Evolutionary conservation across 64 coral and sea anemone species (phyloP).

Genomic region (Trachythela sp.): DNA sequence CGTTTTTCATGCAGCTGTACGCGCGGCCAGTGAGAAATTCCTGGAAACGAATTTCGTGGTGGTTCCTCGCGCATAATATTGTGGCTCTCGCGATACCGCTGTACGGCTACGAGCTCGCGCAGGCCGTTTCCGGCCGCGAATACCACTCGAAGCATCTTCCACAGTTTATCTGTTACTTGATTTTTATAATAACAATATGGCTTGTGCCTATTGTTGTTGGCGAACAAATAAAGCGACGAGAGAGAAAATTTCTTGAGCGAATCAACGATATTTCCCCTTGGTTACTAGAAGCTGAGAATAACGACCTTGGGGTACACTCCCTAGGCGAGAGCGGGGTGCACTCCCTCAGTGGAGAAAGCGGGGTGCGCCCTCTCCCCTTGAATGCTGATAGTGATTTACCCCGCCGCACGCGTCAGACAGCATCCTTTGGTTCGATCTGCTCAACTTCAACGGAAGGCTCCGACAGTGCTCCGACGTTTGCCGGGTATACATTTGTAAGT

Average conservation of each 20-base stretch:
- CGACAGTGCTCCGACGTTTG: not conserved
- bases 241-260: not conserved
- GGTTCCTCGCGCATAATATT: conserved; percentile 10
- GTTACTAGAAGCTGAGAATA: not conserved
- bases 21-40: not conserved
- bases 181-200: not conserved
- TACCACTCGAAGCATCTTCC: not conserved
- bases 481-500: not conserved
- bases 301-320: not conserved
- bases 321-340: not conserved
- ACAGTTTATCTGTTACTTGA: conserved; percentile 3
- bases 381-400: not conserved
- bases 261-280: not conserved
- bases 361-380: not conserved
- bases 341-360: not conserved
- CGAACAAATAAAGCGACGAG: not conserved
- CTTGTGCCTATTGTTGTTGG: not conserved
- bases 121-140: not conserved
- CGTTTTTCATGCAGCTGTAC: not conserved
- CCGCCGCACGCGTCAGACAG: not conserved
- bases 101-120: not conserved
- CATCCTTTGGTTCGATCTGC: not conserved
- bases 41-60: conserved; percentile 8
- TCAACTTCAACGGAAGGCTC: not conserved
- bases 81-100: conserved; percentile 17